These are phyloP conservation scores for Maniola jurtina DNA, from an alignment of 1,140 invertebrate genomes.

Conservation along the genomic window DNA sequence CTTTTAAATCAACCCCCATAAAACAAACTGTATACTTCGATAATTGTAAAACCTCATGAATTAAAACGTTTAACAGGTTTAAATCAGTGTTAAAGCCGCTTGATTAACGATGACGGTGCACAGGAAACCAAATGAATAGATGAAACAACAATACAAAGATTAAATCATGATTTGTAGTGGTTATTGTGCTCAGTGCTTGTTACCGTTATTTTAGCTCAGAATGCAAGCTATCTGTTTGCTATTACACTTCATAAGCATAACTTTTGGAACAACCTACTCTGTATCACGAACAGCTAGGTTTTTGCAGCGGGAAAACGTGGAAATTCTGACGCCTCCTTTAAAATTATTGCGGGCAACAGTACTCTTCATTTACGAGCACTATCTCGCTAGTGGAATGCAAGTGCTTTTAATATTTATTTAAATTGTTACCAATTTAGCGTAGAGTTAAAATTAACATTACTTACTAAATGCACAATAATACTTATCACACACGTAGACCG, in stretches of 20 bases:
- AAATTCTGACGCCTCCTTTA: conserved; percentile 10
- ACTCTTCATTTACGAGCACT: conserved; percentile 8
- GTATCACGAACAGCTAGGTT: conserved; percentile 5
- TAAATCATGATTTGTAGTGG: conserved; percentile 21
- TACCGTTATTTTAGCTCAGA: conserved; percentile 14
- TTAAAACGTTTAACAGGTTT: conserved; percentile 26
- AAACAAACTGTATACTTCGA: too few species aligned
- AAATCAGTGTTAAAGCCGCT: conserved; percentile 17
- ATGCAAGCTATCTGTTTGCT: background rate
- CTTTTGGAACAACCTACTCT: background rate
- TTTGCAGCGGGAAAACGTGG: conserved; percentile 7
- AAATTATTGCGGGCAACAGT: conserved; percentile 11
- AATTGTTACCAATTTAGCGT: conserved; percentile 1
- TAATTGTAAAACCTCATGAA: background rate
- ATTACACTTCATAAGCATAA: conserved; percentile 11
- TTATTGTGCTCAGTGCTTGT: conserved; percentile 16
- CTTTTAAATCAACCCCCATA: too few species aligned
- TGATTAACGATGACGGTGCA: conserved; percentile 32
- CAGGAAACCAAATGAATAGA: conserved; percentile 26
- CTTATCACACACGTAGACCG: background rate
- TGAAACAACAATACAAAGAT: conserved; percentile 26
- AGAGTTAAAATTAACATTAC: background rate
- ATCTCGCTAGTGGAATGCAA: conserved; percentile 1
- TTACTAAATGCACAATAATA: background rate
- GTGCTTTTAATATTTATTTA: conserved; percentile 4